Conservation (phyloP, 2,888 invertebrate genomes). For the Eremobia ochroleuca region DNA sequence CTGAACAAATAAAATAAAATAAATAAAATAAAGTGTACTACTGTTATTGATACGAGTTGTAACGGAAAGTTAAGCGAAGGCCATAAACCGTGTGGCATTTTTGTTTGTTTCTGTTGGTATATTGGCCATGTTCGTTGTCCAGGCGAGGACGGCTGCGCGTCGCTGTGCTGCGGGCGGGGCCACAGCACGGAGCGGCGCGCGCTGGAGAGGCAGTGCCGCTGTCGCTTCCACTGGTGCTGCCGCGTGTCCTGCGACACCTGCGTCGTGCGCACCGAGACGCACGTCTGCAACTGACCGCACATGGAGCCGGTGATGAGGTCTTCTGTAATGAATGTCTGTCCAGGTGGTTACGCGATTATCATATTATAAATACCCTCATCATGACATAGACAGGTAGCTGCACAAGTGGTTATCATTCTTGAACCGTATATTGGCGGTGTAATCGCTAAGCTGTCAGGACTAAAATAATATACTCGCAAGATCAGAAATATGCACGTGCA, state of each 20-base stretch:
- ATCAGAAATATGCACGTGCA: neutral
- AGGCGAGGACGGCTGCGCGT: slow-evolving; percentile 95
- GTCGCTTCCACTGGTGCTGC: slow-evolving; percentile 99
- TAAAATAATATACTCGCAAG: neutral
- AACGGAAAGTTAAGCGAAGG: neutral
- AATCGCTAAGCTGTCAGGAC: neutral
- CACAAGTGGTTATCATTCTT: neutral
- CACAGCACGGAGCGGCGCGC: slow-evolving; percentile 96
- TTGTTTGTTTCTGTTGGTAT: neutral
- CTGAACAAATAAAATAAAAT: too few species aligned
- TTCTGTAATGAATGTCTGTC: neutral
- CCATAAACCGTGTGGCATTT: neutral
- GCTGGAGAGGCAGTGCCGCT: slow-evolving; percentile 93
- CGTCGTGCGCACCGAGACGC: slow-evolving; percentile 93
- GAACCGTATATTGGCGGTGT: neutral
- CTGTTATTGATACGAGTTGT: neutral
- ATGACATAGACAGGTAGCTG: neutral
- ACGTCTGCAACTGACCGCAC: slow-evolving; percentile 82
- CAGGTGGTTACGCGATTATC: neutral
- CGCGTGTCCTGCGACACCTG: slow-evolving; percentile 98
- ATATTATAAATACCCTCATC: neutral
- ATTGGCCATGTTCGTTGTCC: neutral
- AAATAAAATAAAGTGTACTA: too few species aligned
- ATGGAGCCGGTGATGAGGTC: neutral
- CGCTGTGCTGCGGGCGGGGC: slow-evolving; percentile 98